Base-by-base conservation (phyloP, 2,888 invertebrate species). In the Philaethria dido region DNA sequence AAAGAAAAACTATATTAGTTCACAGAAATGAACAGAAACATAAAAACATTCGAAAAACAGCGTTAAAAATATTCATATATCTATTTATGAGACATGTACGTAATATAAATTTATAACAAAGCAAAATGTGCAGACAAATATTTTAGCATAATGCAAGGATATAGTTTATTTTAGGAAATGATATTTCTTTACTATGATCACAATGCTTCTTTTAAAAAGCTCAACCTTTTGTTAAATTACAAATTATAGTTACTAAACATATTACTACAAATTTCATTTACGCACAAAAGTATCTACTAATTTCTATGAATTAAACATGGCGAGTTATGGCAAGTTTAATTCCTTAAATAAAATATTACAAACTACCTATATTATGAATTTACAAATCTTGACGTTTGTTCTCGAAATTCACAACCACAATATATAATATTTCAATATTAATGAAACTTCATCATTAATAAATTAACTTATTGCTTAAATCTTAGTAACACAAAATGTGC, bases 301-400 rank as follows among this genome's bases (percentile, higher is more conserved):
- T 11, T 52, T 25, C 25, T 62, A 48, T 25, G 88, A 88, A 88
- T 89, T 86, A 90, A 90, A 89, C 90, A 89, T 89, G 87, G 88
- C 88, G 80, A 80, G 72, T 70, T 85, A 91, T 91, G 92, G 92
- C 88, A 86, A 85, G 90, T 89, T 90, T 88, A 90, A 90, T 88
- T 88, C 86, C 74, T 77, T 80, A 78, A 72, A 73, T 74, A 70
- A 72, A 70, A 70, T 62, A 39, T 8, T 55, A 33, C 14, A 20
- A 47, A 33, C 54, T 61, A 54, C 20, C 14, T 16, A 47, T 18
- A 63, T 6, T 36, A 61, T 47, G 44, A 42, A 39, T 48, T 48
- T 48, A 65, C n/a, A 55, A 65, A 45, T 62, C 50, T 47, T 55
- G 42, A 62, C 22, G 16, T 52, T 18, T 52, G 20, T 45, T 59